Evolutionary conservation across 92 coral and sea anemone species (phyloP), one percentile per base, ranked within the genome.

Genomic region (Heliopora coerulea): DNA sequence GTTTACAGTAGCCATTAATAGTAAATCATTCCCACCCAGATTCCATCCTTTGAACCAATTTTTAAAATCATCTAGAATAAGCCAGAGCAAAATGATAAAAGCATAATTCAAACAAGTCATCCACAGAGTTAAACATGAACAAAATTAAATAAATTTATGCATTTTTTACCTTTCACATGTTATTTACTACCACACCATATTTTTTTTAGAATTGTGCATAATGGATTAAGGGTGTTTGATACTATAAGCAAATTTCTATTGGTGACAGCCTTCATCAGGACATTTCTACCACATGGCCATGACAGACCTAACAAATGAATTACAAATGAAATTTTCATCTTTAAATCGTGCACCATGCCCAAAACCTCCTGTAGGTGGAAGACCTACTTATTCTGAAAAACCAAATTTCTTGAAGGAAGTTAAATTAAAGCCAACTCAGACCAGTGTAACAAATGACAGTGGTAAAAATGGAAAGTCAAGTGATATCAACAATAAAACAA

Each of bases 321-420:
- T 63, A 24, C 49, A 34, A 34, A 12, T 17, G n/a, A 63, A 61
- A 61, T 12, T 61, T 31, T 18, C 54, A 63, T 18, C 50, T 37
- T 63, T 63, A 63, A 31, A 35, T 15, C 70, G 70, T 19, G 52
- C 70, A 0, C 70, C 70, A 20, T 49, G 50, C 19, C 70, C 70
- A 32, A 63, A 63, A 63, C 52, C 52, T 34, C 70, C 70, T 18
- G 32, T 63, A 20, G 50, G 28, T 34, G 11, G 19, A 19, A 10
- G 8, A 61, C 26, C 18, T 31, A 42, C 8, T 1, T 19, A 61
- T 9, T 42, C 44, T 12, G 29, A 63, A 37, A 27, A 19, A 18
- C 24, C 6, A 40, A 49, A 37, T 0, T 1, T 6, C 0, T 63
- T 63, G 11, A 34, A 15, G 19, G 23, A 11, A 4, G 4, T 61